Conservation (phyloP, 2,888 invertebrate species). For the Eurytoma californica region DNA sequence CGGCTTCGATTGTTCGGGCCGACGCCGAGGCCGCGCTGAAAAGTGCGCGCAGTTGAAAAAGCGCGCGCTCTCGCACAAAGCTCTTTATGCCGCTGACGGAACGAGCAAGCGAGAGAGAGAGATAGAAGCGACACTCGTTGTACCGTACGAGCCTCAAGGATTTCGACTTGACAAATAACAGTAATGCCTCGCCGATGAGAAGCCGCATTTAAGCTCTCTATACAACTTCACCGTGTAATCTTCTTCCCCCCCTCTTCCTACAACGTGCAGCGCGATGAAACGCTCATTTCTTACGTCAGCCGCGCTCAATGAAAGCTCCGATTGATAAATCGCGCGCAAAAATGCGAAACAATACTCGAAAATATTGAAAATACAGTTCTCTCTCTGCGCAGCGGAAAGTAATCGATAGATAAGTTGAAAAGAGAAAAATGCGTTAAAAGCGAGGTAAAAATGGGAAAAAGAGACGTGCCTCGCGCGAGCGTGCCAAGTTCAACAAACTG, state of each 20-base stretch:
- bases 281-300: too few relatives aligned
- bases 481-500: constrained; percentile 38
- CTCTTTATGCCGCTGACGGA: constrained; percentile 44
- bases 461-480: constrained; percentile 1
- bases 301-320: too few relatives aligned
- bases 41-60: constrained; percentile 16
- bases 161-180: constrained; percentile 49
- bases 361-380: too few relatives aligned
- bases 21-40: constrained; percentile 8
- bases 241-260: too few relatives aligned
- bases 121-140: not conserved
- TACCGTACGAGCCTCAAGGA: constrained; percentile 38
- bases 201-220: constrained; percentile 18
- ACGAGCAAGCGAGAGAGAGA: constrained; percentile 5
- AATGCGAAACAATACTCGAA: too few relatives aligned
- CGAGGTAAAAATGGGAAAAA: not conserved
- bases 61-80: constrained; percentile 27
- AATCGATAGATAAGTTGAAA: too few relatives aligned
- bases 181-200: constrained; percentile 42
- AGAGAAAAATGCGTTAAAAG: too few relatives aligned
- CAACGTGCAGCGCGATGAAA: too few relatives aligned
- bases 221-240: constrained; percentile 9
- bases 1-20: not conserved
- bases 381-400: too few relatives aligned
- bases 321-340: too few relatives aligned